Percentiles rank a stretch among this genome's conserved stretches.
Conservation (phyloP, 37 sponge, comb jelly and placozoan species). For the Bolinopsis microptera region DNA sequence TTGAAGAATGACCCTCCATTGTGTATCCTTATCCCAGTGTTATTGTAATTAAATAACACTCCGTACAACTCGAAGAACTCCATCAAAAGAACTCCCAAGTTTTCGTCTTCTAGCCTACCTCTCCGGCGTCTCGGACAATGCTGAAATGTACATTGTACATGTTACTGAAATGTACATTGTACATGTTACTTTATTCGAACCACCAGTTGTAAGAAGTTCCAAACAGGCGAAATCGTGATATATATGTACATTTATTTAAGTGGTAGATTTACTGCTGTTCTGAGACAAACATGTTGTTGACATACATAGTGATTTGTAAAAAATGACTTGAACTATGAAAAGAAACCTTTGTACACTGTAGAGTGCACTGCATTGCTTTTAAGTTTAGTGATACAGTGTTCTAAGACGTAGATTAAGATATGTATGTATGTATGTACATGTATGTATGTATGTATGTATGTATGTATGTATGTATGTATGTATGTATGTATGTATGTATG, state of each 20-base stretch:
- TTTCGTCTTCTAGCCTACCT: slow-evolving; percentile 70
- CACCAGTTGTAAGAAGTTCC: background rate
- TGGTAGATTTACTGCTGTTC: background rate
- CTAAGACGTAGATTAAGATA: too few species aligned
- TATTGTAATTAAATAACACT: slow-evolving; percentile 84
- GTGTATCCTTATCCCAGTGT: slow-evolving; percentile 76
- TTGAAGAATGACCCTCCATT: slow-evolving; percentile 87
- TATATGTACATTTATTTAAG: background rate
- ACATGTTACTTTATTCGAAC: background rate
- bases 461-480: too few species aligned
- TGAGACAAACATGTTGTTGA: too few species aligned
- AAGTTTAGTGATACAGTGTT: too few species aligned
- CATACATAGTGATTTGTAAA: too few species aligned
- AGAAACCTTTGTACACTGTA: too few species aligned
- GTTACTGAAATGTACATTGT: slow-evolving; percentile 28
- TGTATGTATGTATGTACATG: background rate
- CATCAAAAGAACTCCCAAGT: slow-evolving; percentile 90
- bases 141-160: too few species aligned
- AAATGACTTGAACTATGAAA: too few species aligned
- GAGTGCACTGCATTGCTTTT: too few species aligned
- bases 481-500: too few species aligned
- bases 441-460: background rate
- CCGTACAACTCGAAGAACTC: slow-evolving; percentile 99
- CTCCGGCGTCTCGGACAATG: background rate
- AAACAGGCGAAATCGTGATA: background rate